A percentile compares a stretch with the other conserved stretches of the same genome.
Conservation (phyloP, 1,140 invertebrate genomes). For the Cherax quadricarinatus region DNA sequence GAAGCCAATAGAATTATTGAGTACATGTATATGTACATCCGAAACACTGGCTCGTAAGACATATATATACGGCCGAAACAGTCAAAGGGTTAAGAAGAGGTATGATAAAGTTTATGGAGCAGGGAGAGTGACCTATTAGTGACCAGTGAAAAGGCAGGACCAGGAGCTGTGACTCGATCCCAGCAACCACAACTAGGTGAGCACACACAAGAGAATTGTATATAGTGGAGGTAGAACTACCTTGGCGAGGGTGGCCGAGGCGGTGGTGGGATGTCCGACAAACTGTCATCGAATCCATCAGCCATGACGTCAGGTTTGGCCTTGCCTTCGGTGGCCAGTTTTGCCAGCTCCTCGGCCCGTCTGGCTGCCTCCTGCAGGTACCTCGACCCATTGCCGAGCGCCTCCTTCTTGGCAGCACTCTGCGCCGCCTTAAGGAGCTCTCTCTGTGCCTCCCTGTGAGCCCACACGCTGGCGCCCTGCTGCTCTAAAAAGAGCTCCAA, state of each 20-base stretch:
- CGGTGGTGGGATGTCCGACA: constrained; percentile 71
- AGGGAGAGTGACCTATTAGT: too few relatives aligned
- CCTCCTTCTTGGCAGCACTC: constrained; percentile 59
- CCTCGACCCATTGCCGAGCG: constrained; percentile 44
- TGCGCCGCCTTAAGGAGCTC: constrained; percentile 71
- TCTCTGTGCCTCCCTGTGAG: constrained; percentile 71
- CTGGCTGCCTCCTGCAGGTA: constrained; percentile 39
- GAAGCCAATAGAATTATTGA: too few relatives aligned
- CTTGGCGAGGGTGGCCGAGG: constrained; percentile 72
- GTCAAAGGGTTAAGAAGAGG: too few relatives aligned
- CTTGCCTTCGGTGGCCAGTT: constrained; percentile 33
- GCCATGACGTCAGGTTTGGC: constrained; percentile 56
- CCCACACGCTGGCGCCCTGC: constrained; percentile 72
- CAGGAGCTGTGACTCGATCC: too few relatives aligned
- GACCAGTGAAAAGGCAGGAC: too few relatives aligned
- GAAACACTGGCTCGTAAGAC: too few relatives aligned
- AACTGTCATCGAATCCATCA: constrained; percentile 62
- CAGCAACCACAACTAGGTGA: too few relatives aligned
- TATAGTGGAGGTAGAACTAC: constrained; percentile 21
- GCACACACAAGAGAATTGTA: too few relatives aligned
- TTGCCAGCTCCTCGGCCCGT: constrained; percentile 44
- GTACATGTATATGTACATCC: too few relatives aligned
- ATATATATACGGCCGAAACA: too few relatives aligned
- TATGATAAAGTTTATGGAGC: too few relatives aligned
- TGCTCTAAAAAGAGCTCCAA: constrained; percentile 72